A percentile compares a stretch with the other conserved stretches of the same genome.
phyloP scores from a whole-genome alignment of 2,888 invertebrate species.

The Cheilosia urbana region DNA sequence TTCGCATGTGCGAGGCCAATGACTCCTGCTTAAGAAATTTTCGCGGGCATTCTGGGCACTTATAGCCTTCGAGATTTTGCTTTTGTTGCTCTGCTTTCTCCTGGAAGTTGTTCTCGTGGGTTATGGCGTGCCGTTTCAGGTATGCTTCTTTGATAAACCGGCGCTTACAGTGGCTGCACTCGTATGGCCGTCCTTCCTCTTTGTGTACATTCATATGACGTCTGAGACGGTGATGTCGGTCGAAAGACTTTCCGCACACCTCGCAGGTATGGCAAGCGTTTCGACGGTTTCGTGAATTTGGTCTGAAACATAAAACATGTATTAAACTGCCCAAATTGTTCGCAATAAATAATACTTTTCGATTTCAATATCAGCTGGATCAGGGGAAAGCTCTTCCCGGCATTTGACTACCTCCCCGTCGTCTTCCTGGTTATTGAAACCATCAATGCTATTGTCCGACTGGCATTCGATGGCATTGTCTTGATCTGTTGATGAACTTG shows the following conservation, averaged over 20 bases:
- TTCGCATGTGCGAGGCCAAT: slow-evolving; percentile 84
- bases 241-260: slow-evolving; percentile 84
- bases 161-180: slow-evolving; percentile 78
- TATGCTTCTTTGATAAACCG: slow-evolving; percentile 78
- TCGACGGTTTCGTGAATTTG: slow-evolving; percentile 67
- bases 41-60: slow-evolving; percentile 85
- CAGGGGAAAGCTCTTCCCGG: neutral
- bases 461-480: neutral
- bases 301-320: slow-evolving; percentile 50
- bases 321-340: neutral
- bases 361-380: slow-evolving; percentile 24
- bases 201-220: slow-evolving; percentile 78
- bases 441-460: neutral
- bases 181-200: slow-evolving; percentile 77
- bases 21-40: slow-evolving; percentile 85
- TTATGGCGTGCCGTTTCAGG: slow-evolving; percentile 79
- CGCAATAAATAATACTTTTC: slow-evolving; percentile 20
- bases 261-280: slow-evolving; percentile 80
- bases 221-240: slow-evolving; percentile 83
- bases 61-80: slow-evolving; percentile 77
- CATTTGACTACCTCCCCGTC: neutral
- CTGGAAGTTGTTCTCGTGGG: slow-evolving; percentile 76
- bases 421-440: neutral
- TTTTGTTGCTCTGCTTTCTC: slow-evolving; percentile 21
- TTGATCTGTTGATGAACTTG: neutral